Percentiles rank a stretch among this genome's conserved stretches.
phyloP scores from a whole-genome alignment of 2,797 vertebrate genomes.

The Nyctibius grandis region DNA sequence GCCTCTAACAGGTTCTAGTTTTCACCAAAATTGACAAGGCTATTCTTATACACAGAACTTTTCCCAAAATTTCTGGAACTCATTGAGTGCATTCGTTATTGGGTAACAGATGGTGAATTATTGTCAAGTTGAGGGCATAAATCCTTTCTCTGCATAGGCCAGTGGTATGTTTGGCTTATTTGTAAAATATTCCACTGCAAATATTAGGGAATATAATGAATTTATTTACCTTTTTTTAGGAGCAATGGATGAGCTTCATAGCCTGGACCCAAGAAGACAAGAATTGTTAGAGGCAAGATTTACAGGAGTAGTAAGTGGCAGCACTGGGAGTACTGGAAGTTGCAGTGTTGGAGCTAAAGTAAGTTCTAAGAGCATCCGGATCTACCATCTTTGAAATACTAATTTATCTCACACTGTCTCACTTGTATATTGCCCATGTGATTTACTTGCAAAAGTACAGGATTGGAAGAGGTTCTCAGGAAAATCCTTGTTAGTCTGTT shows the following conservation, averaged over 20 bases:
- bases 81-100: neutral
- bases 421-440: neutral
- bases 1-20: neutral
- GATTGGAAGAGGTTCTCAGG: neutral
- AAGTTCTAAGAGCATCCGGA: constrained; percentile 64
- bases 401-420: neutral
- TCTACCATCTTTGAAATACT: neutral
- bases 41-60: neutral
- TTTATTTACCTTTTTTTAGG: constrained; percentile 64
- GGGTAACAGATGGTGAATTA: neutral
- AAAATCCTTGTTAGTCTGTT: neutral
- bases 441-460: neutral
- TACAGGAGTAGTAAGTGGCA: constrained; percentile 94
- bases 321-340: constrained; percentile 97
- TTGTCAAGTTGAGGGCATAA: neutral
- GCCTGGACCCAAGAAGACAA: constrained; percentile 97
- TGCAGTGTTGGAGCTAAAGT: constrained; percentile 96
- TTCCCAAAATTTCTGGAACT: neutral
- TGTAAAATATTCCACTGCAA: neutral
- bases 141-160: neutral
- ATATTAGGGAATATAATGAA: neutral
- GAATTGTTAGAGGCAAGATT: constrained; percentile 97
- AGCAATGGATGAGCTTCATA: constrained; percentile 99
- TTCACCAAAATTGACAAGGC: neutral
- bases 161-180: neutral